These are phyloP conservation scores for Pangasius macronema DNA, from an alignment of 2,797 vertebrate genomes.

Conservation along the genomic window DNA sequence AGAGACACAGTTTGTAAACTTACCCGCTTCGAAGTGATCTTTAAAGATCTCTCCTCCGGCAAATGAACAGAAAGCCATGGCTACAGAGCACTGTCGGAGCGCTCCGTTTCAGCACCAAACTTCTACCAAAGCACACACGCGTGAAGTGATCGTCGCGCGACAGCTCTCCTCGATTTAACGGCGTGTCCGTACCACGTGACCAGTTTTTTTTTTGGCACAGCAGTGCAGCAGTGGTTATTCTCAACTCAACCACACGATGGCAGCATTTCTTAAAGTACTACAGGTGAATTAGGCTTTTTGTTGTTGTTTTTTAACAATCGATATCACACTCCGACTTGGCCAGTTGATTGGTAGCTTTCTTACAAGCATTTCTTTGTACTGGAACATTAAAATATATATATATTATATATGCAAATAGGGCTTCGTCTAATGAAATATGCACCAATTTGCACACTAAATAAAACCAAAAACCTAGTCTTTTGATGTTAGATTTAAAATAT, in stretches of 20 bases:
- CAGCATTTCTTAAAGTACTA: not conserved
- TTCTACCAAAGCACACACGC: not conserved
- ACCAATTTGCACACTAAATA: not conserved
- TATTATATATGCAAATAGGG: not conserved
- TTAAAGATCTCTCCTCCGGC: constrained; percentile 80
- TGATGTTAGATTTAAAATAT: not conserved
- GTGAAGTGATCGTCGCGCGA: no score
- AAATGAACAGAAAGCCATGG: constrained; percentile 90
- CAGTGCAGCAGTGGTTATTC: not conserved
- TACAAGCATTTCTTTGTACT: not conserved
- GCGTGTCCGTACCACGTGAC: constrained; percentile 3
- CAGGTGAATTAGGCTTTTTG: not conserved
- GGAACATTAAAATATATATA: not conserved
- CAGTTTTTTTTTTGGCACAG: not conserved
- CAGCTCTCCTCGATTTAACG: not conserved
- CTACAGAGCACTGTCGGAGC: not conserved
- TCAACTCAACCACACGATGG: constrained; percentile 3
- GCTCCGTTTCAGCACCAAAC: not conserved
- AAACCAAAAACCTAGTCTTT: not conserved
- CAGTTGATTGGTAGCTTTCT: not conserved
- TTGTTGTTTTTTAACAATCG: not conserved
- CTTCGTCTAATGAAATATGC: not conserved
- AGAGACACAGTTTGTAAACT: not conserved
- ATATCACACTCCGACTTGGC: not conserved
- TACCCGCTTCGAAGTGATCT: constrained; percentile 86